phyloP scores from a whole-genome alignment of 2,888 invertebrate genomes.

The Eledona agricola region DNA sequence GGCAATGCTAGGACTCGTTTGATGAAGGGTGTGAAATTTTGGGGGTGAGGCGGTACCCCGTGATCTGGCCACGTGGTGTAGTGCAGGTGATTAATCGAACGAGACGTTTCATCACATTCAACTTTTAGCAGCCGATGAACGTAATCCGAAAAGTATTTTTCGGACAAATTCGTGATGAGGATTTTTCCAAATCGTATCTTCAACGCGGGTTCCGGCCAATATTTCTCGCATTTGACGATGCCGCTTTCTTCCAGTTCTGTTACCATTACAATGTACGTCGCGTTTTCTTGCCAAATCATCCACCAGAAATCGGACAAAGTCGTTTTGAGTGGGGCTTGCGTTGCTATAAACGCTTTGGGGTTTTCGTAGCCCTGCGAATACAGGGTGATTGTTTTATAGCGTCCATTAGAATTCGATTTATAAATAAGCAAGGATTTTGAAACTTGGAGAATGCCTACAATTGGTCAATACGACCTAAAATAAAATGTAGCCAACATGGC shows the following conservation, averaged over 20 bases:
- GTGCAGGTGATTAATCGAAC: slow-evolving; percentile 59
- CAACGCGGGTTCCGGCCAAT: slow-evolving; percentile 62
- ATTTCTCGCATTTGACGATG: slow-evolving; percentile 62
- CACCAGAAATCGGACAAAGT: slow-evolving; percentile 63
- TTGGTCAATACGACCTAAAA: too few species aligned
- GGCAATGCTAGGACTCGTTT: slow-evolving; percentile 5
- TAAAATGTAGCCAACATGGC: too few species aligned
- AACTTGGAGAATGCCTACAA: too few species aligned
- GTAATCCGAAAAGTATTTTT: slow-evolving; percentile 4
- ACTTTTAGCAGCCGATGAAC: slow-evolving; percentile 3
- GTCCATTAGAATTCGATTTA: too few species aligned
- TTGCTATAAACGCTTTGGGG: slow-evolving; percentile 54
- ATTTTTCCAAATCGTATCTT: slow-evolving; percentile 8
- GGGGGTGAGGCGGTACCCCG: slow-evolving; percentile 15
- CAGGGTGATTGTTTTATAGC: too few species aligned
- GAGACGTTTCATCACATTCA: background rate
- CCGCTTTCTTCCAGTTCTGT: slow-evolving; percentile 58
- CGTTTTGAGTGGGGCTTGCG: slow-evolving; percentile 58
- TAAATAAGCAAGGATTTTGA: too few species aligned
- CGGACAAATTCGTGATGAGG: slow-evolving; percentile 1
- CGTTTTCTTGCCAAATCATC: slow-evolving; percentile 62
- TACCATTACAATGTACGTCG: slow-evolving; percentile 61
- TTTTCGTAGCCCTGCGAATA: slow-evolving; percentile 39
- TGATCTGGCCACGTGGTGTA: slow-evolving; percentile 62
- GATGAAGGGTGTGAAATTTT: slow-evolving; percentile 18